A percentile compares a stretch with the other conserved stretches of the same genome.
phyloP scores from a whole-genome alignment of 2,888 invertebrate species.

The Erynnis tages region DNA sequence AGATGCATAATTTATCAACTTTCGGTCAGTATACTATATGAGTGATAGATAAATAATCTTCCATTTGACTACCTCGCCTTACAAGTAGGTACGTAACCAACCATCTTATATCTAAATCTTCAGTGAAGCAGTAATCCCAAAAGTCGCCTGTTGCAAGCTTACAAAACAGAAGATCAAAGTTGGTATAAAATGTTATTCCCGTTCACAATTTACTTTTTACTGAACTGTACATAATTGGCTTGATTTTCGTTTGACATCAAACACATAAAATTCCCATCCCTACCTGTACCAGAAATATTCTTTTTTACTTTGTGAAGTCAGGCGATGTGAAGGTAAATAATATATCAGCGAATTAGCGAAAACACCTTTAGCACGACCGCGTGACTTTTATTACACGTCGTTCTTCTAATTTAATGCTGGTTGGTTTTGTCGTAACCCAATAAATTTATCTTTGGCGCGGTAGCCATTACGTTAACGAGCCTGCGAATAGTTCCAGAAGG shows the following conservation, averaged over 20 bases:
- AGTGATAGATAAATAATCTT: too few species aligned
- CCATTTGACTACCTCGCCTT: too few species aligned
- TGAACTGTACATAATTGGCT: background rate
- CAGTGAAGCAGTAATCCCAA: too few species aligned
- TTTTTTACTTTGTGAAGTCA: background rate
- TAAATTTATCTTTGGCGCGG: slow-evolving; percentile 62
- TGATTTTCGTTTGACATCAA: background rate
- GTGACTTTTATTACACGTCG: slow-evolving; percentile 44
- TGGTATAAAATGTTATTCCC: background rate
- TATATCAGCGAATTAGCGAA: slow-evolving; percentile 36
- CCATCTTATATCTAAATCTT: too few species aligned
- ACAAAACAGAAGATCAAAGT: too few species aligned
- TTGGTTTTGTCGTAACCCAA: slow-evolving; percentile 56
- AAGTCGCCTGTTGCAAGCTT: too few species aligned
- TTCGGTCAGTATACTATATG: too few species aligned
- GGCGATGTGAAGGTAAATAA: background rate
- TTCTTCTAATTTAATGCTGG: slow-evolving; percentile 51
- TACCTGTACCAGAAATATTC: background rate
- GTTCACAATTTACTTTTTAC: background rate
- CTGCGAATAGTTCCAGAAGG: slow-evolving; percentile 61
- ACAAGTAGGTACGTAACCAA: too few species aligned
- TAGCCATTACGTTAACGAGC: slow-evolving; percentile 70
- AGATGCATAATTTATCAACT: too few species aligned
- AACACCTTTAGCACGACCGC: slow-evolving; percentile 23
- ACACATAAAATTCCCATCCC: background rate